Base-by-base conservation (phyloP, 2,113 vertebrate genomes). In the Apodemus speciosus region DNA sequence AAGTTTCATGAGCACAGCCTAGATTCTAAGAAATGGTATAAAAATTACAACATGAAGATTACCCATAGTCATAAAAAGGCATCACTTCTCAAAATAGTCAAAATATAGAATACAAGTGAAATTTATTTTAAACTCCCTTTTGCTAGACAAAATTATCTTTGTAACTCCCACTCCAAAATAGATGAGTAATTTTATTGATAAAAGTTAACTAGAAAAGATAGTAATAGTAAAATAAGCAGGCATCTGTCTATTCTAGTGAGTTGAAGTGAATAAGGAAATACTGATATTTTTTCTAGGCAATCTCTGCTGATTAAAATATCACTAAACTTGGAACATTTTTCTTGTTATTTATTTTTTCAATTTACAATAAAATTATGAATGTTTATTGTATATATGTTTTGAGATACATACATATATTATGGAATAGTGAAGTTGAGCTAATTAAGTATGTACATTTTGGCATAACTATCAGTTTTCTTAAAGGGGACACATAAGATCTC, bases 221-320 rank as follows among this genome's bases (percentile, higher is more conserved):
- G 20, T 58, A n/a, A 43, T 92, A 81, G 32, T 76, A 58, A 93
- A 95, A 95, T 58, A 73, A 93, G 30, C 4, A 27, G 1, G 35
- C 56, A 46, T 46, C 35, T 6, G 32, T n/a, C 79, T 71, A 85
- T 38, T 43, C 60, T 46, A 94, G 13, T 32, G 83, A 76, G 20
- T 77, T 90, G 51, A 64, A 95, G 86, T 51, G 27, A 76, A 92
- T 23, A 18, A 81, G 2, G 85, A 85, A 56, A 16, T 46, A 58
- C 1, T 58, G 32, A 76, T 49, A 27, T 6, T 46, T 90, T 75
- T 77, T 94, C 58, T 84, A 40, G 40, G 76, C 35, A 23, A 92
- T 72, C n/a, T 85, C 80, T 73, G 40, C 23, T 77, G 16, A 76
- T 53, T 62, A 38, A 85, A 90, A 5, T 53, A 40, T 49, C 75